Conservation (phyloP, 2,113 vertebrate species). For the Vidua macroura region DNA sequence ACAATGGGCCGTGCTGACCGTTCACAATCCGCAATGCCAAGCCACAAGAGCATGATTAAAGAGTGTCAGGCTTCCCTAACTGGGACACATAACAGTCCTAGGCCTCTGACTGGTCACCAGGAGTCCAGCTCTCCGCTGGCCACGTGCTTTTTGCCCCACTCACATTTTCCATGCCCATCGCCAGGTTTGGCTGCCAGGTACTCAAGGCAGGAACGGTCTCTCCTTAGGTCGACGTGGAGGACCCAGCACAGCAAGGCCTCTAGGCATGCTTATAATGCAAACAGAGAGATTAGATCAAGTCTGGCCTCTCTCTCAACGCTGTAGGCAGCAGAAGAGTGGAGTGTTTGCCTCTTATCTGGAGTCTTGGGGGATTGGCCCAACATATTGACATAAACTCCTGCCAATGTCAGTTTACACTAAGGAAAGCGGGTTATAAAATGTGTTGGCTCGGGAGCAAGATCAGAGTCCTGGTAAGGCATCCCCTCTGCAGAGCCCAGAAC, state of each 20-base stretch:
- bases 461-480: neutral
- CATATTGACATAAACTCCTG: constrained; percentile 50
- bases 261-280: constrained; percentile 52
- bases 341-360: constrained; percentile 63
- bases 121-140: neutral
- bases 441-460: constrained; percentile 20
- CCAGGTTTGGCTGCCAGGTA: neutral
- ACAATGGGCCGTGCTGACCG: neutral
- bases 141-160: neutral
- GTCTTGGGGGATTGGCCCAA: constrained; percentile 51
- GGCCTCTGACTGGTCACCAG: neutral
- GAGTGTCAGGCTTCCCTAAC: neutral
- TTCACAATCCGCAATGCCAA: neutral
- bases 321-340: constrained; percentile 49
- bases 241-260: constrained; percentile 16
- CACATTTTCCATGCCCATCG: neutral
- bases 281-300: constrained; percentile 48
- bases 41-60: neutral
- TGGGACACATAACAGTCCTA: neutral
- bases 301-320: constrained; percentile 51
- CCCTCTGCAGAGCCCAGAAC: neutral
- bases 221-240: neutral
- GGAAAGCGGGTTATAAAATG: neutral
- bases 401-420: constrained; percentile 46
- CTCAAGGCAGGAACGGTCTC: constrained; percentile 2